Evolutionary conservation across 2,113 vertebrate genomes (phyloP), one percentile per base, ranked within the genome.

Genomic region (Pluvialis apricaria): DNA sequence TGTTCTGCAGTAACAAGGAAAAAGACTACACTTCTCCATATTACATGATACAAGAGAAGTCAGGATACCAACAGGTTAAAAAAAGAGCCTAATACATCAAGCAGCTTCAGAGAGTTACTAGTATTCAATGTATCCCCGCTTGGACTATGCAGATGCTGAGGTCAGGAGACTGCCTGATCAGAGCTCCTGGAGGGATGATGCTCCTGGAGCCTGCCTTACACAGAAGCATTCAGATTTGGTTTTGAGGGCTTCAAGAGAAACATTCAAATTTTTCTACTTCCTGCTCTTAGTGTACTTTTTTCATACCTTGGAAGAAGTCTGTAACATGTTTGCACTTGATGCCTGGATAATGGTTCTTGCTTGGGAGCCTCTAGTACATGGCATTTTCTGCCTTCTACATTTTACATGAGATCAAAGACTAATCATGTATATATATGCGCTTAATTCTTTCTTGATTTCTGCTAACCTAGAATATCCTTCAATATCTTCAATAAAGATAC

Each of bases 401-500:
- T 82, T 80, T 52, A 36, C 25, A n/a, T 20, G 38, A 79, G 31
- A 61, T 77, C 82, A 42, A 73, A 77, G 58, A 49, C 18, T 70
- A 61, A 13, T 94, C 81, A 44, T 73, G 90, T 75, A 61, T 68
- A 86, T 93, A 91, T 49, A 51, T 13, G 25, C 89, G 71, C 62
- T 51, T 90, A 95, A 92, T 95, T 95, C n/a, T 93, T 91, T 95
- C 81, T 92, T 68, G 64, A 85, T 92, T 97, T 90, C 92, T 91
- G 62, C 81, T 94, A 65, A 88, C 86, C 90, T 70, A 70, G 31
- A 88, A 40, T 95, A 89, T 44, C 38, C 47, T 84, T 91, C 80
- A 85, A 60, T 52, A 86, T 40, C 86, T 38, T 40, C 15, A 75
- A 85, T 79, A 91, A 68, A 52, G 42, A 90, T 96, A 93, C 61